These are phyloP conservation scores for Drosophila grimshawi DNA, from an alignment of 1,140 invertebrate species.

Conservation along the genomic window DNA sequence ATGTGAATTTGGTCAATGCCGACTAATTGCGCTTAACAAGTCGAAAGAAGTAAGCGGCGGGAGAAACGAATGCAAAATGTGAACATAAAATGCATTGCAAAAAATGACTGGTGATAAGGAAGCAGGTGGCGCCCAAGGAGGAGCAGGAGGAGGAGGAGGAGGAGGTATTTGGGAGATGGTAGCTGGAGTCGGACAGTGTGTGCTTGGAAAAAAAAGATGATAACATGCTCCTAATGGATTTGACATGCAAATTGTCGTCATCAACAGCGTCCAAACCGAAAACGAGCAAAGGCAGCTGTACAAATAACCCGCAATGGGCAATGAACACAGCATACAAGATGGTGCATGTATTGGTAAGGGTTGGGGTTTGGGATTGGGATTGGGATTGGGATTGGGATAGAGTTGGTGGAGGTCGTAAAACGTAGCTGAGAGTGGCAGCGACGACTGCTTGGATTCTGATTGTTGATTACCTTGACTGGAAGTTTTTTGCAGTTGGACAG, in stretches of 20 bases:
- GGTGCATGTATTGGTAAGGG: background rate
- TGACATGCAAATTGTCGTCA: slow-evolving; percentile 76
- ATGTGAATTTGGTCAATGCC: slow-evolving; percentile 60
- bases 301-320: slow-evolving; percentile 17
- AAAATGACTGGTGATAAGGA: slow-evolving; percentile 14
- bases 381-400: background rate
- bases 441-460: slow-evolving; percentile 60
- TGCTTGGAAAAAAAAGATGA: slow-evolving; percentile 40
- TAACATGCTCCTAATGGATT: slow-evolving; percentile 74
- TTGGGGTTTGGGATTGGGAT: background rate
- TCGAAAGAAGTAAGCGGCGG: slow-evolving; percentile 38
- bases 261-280: slow-evolving; percentile 55
- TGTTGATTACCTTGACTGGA: slow-evolving; percentile 62
- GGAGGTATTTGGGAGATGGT: background rate
- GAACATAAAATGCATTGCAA: slow-evolving; percentile 45
- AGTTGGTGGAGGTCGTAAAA: background rate
- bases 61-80: slow-evolving; percentile 27
- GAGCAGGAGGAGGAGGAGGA: background rate
- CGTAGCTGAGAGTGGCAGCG: slow-evolving; percentile 20
- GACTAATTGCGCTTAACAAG: slow-evolving; percentile 75
- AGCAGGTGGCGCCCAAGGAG: background rate
- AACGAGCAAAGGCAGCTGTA: slow-evolving; percentile 50
- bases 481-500: background rate
- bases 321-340: slow-evolving; percentile 2
- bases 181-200: background rate